These are phyloP conservation scores for Epinephelus fuscoguttatus DNA, from an alignment of 2,113 vertebrate genomes.

Conservation along the genomic window DNA sequence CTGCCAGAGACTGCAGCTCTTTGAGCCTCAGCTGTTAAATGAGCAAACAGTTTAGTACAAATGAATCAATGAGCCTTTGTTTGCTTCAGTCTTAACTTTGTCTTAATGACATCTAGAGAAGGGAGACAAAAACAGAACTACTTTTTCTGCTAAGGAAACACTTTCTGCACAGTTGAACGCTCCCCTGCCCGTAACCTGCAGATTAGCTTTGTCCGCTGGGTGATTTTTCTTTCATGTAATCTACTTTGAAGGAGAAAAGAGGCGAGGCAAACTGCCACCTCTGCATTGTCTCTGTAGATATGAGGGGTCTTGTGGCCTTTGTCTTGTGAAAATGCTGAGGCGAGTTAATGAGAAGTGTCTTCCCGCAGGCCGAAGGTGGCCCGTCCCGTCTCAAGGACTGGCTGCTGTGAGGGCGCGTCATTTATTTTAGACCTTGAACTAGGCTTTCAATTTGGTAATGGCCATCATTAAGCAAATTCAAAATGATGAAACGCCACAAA, in stretches of 20 bases:
- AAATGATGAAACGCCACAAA: background rate
- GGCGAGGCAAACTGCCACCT: constrained; percentile 62
- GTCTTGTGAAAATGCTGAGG: constrained; percentile 74
- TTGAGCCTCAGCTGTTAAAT: background rate
- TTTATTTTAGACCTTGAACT: constrained; percentile 48
- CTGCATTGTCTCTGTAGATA: constrained; percentile 72
- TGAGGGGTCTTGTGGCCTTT: constrained; percentile 66
- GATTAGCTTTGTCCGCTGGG: constrained; percentile 41
- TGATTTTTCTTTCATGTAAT: constrained; percentile 70
- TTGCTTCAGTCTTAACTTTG: constrained; percentile 15
- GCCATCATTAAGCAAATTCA: constrained; percentile 15
- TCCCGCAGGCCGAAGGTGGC: constrained; percentile 51
- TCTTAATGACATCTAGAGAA: constrained; percentile 41
- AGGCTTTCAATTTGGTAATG: constrained; percentile 6
- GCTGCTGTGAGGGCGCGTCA: constrained; percentile 13
- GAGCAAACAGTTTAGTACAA: constrained; percentile 27
- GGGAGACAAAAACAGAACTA: constrained; percentile 4
- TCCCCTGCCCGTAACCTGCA: constrained; percentile 48
- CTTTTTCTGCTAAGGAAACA: constrained; percentile 28
- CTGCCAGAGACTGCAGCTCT: background rate
- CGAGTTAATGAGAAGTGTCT: constrained; percentile 57
- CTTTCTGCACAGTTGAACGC: constrained; percentile 51
- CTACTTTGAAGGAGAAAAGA: constrained; percentile 68
- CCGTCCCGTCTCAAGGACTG: constrained; percentile 49
- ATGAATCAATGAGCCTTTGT: constrained; percentile 51